Evolutionary conservation across 53 echinoderm and acorn worm genomes (phyloP), one percentile per base, ranked within the genome.

Genomic region (Apostichopus leukothele): DNA sequence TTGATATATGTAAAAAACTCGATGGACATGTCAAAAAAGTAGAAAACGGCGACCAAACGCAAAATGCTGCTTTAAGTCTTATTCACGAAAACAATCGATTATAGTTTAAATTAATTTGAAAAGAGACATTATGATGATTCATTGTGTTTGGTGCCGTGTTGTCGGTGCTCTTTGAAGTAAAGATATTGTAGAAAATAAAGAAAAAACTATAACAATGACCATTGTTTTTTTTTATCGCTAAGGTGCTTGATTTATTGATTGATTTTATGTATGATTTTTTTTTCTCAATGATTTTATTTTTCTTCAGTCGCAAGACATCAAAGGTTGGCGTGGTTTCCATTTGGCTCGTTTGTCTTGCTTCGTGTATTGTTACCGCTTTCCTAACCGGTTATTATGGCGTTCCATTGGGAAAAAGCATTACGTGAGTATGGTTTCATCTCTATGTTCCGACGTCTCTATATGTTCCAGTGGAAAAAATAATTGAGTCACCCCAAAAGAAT

Each of bases 351-450:
- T 79, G 79, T 79, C 11, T 79, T 6, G 53, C 52, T 53, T 79
- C 79, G 52, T 39, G 39, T 19, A 18, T 13, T 13, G 79, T 79
- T 7, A 79, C 79, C n/a, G 79, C 79, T 0, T 10, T 52, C 50
- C 18, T 79, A 18, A 79, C 79, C 0, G 79, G 51, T 11, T 79
- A 79, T 53, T 79, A 79, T 10, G 79, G 79, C 39, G 9, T 79
- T 5, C 79, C 79, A 13, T 50, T 79, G 39, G 79, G 79, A 26
- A 79, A 79, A 18, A 19, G 52, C 51, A 39, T 39, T 12, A 9
- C 10, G 79, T 79, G 53, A 51, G 79, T 79, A 7, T 11, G 25
- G 25, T 25, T 25, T 25, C 25, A 25, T 25, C 25, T 25, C 25
- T 25, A 25, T 25, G 1, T 25, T 25, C 25, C 25, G 25, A 25